A percentile compares a stretch with the other conserved stretches of the same genome.
phyloP scores from a whole-genome alignment of 1,140 invertebrate species.

The Brachionus koreanus region DNA sequence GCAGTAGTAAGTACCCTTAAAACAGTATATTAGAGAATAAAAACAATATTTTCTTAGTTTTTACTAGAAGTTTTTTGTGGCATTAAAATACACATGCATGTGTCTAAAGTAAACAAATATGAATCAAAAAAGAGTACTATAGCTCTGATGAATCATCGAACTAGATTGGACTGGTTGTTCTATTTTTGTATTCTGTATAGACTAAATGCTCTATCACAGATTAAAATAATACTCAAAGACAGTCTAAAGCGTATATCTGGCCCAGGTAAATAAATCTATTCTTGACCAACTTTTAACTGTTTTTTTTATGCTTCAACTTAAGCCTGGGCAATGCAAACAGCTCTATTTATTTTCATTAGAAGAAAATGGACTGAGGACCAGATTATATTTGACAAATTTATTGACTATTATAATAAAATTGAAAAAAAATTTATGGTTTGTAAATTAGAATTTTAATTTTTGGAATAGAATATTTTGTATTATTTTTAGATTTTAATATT shows the following conservation, averaged over 20 bases:
- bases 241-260: constrained; percentile 27
- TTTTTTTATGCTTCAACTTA: constrained; percentile 4
- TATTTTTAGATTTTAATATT: constrained; percentile 68
- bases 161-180: constrained; percentile 28
- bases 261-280: background rate
- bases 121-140: constrained; percentile 26
- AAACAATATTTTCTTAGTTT: constrained; percentile 7
- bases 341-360: constrained; percentile 75
- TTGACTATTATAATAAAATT: constrained; percentile 69
- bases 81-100: constrained; percentile 17
- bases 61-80: background rate
- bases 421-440: constrained; percentile 58
- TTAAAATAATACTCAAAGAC: constrained; percentile 43
- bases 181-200: constrained; percentile 26
- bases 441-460: background rate
- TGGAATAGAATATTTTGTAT: background rate
- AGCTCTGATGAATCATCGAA: constrained; percentile 32
- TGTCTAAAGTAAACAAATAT: constrained; percentile 9
- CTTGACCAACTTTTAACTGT: background rate
- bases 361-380: constrained; percentile 75
- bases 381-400: constrained; percentile 64
- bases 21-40: background rate
- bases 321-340: constrained; percentile 83
- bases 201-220: constrained; percentile 21
- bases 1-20: background rate